A percentile compares a stretch with the other conserved stretches of the same genome.
These are phyloP conservation scores for Antigone vipio DNA, from an alignment of 2,113 vertebrate species.

Conservation along the genomic window DNA sequence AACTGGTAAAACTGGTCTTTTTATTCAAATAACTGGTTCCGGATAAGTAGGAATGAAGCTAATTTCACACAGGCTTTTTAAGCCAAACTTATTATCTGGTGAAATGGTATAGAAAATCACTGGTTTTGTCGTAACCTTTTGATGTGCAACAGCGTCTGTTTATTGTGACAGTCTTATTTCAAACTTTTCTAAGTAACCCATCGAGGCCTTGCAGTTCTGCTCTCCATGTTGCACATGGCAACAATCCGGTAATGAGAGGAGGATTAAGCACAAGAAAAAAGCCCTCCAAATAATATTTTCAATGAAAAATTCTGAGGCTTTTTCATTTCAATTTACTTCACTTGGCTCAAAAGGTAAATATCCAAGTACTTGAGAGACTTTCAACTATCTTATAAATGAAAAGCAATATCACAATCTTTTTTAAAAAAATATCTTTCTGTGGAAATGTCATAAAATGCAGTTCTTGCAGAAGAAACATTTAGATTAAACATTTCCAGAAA, in stretches of 20 bases:
- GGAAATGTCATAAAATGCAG: neutral
- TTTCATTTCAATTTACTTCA: neutral
- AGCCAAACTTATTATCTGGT: neutral
- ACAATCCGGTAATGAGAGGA: neutral
- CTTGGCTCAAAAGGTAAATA: neutral
- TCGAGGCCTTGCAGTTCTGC: neutral
- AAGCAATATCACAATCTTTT: neutral
- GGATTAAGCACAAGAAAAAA: neutral
- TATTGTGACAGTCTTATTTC: neutral
- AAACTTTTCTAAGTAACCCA: neutral
- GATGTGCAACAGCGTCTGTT: neutral
- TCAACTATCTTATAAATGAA: neutral
- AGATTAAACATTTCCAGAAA: neutral
- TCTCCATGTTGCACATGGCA: neutral
- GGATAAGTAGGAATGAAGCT: neutral
- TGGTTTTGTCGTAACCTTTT: neutral
- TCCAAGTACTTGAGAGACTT: neutral
- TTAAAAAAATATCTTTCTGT: neutral
- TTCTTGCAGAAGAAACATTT: neutral
- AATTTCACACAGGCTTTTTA: slow-evolving; percentile 15
- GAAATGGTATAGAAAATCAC: slow-evolving; percentile 38
- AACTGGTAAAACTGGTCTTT: neutral
- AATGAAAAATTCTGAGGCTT: neutral
- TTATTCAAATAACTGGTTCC: neutral
- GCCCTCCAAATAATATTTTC: neutral